A percentile compares a stretch with the other conserved stretches of the same genome.
Evolutionary conservation across 2,113 vertebrate genomes (phyloP).

Genomic region (Lynx canadensis): DNA sequence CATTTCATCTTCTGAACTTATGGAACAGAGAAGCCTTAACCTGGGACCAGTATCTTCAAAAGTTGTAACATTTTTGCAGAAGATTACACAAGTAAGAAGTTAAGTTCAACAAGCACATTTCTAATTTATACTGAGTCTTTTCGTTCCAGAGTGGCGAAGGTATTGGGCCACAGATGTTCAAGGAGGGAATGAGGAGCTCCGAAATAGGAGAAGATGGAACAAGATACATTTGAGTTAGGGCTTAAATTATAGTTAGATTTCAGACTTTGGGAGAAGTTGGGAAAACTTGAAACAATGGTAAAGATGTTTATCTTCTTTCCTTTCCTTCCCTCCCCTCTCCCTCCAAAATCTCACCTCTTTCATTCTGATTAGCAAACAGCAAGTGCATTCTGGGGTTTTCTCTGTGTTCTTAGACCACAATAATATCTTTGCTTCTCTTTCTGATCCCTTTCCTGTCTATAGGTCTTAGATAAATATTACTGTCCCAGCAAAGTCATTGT

Average conservation of each 20-base stretch:
- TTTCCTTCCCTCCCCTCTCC: not conserved
- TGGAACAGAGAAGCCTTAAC: not conserved
- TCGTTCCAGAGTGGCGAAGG: not conserved
- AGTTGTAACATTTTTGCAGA: not conserved
- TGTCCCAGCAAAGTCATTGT: not conserved
- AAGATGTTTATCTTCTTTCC: not conserved
- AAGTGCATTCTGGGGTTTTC: not conserved
- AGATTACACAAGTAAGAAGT: not conserved
- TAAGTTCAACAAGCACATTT: not conserved
- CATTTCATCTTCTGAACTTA: not conserved
- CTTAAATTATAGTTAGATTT: not conserved
- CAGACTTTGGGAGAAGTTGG: not conserved
- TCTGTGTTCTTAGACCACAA: not conserved
- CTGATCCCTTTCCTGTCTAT: not conserved
- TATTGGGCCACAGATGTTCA: not conserved
- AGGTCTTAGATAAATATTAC: not conserved
- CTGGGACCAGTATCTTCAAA: not conserved
- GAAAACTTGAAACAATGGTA: not conserved
- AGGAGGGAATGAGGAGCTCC: not conserved
- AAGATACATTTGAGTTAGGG: not conserved
- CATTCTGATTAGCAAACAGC: not conserved
- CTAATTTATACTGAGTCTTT: not conserved
- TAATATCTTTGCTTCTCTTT: not conserved
- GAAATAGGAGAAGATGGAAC: not conserved
- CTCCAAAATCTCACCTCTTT: not conserved